These are phyloP conservation scores for Pempheris klunzingeri DNA, from an alignment of 2,797 vertebrate species.

Conservation along the genomic window DNA sequence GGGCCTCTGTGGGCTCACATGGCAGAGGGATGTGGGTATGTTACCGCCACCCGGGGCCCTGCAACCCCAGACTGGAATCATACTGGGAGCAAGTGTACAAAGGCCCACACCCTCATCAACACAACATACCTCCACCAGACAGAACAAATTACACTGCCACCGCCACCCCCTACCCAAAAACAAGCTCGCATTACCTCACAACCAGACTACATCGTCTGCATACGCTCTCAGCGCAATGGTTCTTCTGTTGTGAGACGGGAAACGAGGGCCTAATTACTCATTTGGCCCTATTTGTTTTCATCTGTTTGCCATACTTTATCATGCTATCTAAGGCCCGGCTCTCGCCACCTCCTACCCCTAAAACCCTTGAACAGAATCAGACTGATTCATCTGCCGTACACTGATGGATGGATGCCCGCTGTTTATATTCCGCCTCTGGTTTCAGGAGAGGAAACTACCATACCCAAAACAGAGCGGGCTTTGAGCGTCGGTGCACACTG, in stretches of 20 bases:
- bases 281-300: slow-evolving; percentile 80
- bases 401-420: slow-evolving; percentile 79
- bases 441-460: slow-evolving; percentile 63
- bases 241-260: slow-evolving; percentile 49
- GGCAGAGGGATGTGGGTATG: slow-evolving; percentile 46
- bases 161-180: slow-evolving; percentile 29
- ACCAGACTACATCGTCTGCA: slow-evolving; percentile 53
- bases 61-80: slow-evolving; percentile 43
- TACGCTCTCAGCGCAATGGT: slow-evolving; percentile 34
- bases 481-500: slow-evolving; percentile 35
- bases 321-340: slow-evolving; percentile 54
- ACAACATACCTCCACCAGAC: slow-evolving; percentile 72
- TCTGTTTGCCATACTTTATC: slow-evolving; percentile 73
- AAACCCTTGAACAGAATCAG: slow-evolving; percentile 62
- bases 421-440: slow-evolving; percentile 59
- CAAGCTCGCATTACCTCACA: slow-evolving; percentile 64
- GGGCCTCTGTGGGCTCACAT: slow-evolving; percentile 56
- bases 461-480: slow-evolving; percentile 50
- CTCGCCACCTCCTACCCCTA: slow-evolving; percentile 19
- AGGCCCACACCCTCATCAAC: slow-evolving; percentile 64
- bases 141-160: slow-evolving; percentile 72
- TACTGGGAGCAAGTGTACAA: slow-evolving; percentile 64
- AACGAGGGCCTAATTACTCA: slow-evolving; percentile 66
- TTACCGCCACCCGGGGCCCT: slow-evolving; percentile 48
- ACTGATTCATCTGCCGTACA: slow-evolving; percentile 69